Base-by-base conservation (phyloP, 2,113 vertebrate genomes). In the Dicentrarchus labrax region DNA sequence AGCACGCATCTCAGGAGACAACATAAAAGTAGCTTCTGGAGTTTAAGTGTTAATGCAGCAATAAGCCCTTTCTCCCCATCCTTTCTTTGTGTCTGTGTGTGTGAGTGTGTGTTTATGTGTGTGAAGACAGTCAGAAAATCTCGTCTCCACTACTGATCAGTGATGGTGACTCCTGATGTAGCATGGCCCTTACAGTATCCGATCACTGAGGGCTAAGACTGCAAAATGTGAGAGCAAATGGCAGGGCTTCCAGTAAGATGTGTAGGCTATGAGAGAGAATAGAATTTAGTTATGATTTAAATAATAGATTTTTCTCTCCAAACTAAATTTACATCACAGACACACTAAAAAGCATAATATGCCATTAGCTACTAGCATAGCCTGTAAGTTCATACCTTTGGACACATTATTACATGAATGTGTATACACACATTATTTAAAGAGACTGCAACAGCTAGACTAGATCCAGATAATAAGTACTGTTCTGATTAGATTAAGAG, bases 1-100 rank as follows among this genome's bases (percentile, higher is more conserved):
- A 72, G 51, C 17, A 72, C 1, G 2, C 0, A 48, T 74, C 76
- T 79, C 83, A 3, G 11, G 78, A 82, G 78, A 87, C 16, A 41
- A 76, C 65, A 79, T 85, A 47, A 89, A 89, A 86, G 66, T 56
- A 68, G 39, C 43, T 80, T 81, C 30, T 76, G 65, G 45, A 83
- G 88, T 76, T 0, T 71, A 86, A 88, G 71, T 17, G 1, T 21
- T 0, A 24, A 51, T 75, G 59, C 68, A 51, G 56, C 48, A 78
- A 47, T 74, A 79, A 82, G 50, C 39, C 57, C 17, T n/a, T 73
- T 19, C 22, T 68, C 38, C 11, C 0, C 59, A 45, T 12, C 22
- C n/a, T 68, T 80, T 16, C 0, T 77, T 24, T 65, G 73, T 72
- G 60, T 54, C 59, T n/a, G 2, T 30, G 4, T 65, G 12, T 76